Conservation (phyloP, 2,797 vertebrate species). For the Halcyon leucocephala region DNA sequence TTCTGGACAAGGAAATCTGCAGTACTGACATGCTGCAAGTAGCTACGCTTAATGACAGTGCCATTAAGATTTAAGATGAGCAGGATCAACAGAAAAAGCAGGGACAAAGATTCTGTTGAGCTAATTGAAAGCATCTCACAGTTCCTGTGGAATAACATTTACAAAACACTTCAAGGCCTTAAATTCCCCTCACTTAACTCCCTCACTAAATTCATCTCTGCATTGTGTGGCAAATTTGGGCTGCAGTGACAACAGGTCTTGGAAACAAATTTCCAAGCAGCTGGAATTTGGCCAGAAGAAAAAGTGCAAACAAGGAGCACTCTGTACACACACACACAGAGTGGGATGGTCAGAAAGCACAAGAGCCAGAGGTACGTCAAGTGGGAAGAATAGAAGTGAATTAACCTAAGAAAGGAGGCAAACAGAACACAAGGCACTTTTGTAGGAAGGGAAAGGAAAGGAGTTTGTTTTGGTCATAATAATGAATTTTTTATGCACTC, state of each 20-base stretch:
- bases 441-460: not conserved
- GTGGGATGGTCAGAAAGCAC: not conserved
- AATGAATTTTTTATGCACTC: not conserved
- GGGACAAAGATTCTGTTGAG: not conserved
- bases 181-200: not conserved
- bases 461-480: not conserved
- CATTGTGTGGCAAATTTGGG: not conserved
- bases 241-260: not conserved
- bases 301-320: not conserved
- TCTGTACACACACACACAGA: not conserved
- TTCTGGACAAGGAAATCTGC: not conserved
- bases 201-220: not conserved
- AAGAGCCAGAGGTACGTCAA: not conserved
- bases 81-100: not conserved
- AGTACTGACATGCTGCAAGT: not conserved
- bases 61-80: not conserved
- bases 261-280: not conserved
- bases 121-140: not conserved
- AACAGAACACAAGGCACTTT: not conserved
- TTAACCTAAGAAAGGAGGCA: not conserved
- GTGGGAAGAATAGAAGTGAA: not conserved
- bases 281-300: not conserved
- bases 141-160: not conserved
- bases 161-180: not conserved
- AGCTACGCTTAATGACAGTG: not conserved